These are phyloP conservation scores for Mus caroli DNA, from an alignment of 2,797 vertebrate genomes.

Conservation along the genomic window DNA sequence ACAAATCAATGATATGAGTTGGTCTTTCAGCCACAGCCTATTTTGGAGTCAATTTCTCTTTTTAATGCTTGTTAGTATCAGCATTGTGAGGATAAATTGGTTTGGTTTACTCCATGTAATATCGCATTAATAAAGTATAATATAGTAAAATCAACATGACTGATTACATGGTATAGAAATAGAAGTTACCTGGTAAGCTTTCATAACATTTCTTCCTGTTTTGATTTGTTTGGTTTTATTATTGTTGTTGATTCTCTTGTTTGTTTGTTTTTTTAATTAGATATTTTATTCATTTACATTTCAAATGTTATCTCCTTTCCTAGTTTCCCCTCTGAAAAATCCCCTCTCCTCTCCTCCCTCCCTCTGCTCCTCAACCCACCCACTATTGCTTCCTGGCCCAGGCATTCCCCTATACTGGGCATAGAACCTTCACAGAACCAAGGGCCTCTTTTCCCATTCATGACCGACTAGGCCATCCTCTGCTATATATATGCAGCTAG, in stretches of 20 bases:
- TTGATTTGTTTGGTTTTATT: background rate
- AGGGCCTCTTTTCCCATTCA: too few species aligned
- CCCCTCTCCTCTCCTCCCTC: too few species aligned
- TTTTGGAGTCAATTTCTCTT: constrained; percentile 52
- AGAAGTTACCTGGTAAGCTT: background rate
- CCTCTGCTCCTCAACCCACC: too few species aligned
- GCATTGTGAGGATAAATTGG: background rate
- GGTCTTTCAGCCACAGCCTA: background rate
- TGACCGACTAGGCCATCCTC: too few species aligned
- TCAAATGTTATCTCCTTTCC: too few species aligned
- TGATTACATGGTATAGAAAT: constrained; percentile 31
- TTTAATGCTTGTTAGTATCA: constrained; percentile 33
- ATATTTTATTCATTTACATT: too few species aligned
- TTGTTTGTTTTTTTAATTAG: too few species aligned
- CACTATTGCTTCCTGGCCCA: too few species aligned
- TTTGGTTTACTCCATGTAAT: background rate
- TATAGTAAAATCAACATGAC: background rate
- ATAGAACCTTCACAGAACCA: too few species aligned
- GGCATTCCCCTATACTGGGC: too few species aligned
- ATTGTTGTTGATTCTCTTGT: background rate
- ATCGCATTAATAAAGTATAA: background rate
- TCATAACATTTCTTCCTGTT: background rate
- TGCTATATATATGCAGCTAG: too few species aligned
- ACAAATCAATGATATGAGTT: background rate
- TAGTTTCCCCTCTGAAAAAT: too few species aligned